Evolutionary conservation across 2,797 vertebrate species (phyloP), one percentile per base, ranked within the genome.

Genomic region (Diplodus sargus): DNA sequence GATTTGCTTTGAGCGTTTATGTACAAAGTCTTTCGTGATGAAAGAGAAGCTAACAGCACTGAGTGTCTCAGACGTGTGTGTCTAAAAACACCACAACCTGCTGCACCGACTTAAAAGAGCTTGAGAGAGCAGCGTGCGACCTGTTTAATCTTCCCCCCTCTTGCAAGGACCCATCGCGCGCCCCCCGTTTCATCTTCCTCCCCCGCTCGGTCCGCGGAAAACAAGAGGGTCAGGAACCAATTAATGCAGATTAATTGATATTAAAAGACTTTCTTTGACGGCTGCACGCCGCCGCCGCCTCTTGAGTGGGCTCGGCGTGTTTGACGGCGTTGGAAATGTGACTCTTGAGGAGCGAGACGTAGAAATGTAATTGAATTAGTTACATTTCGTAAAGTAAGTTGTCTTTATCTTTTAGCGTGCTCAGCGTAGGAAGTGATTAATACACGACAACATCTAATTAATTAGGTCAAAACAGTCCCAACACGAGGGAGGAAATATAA

Each of bases 1-100:
- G 96, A 98, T 99, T 98, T 97, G 97, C 97, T 99, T 99, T 99
- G 97, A 98, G 97, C 96, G 93, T 94, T 95, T 97, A 96, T 96
- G 97, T 97, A 98, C 97, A 99, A 99, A 99, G 97, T 98, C 96
- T 28, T 97, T 95, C 95, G 95, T 95, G 96, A 97, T 98, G 96
- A 98, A 96, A 97, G 97, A 95, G 96, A 96, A 93, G 70, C 79
- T 96, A 96, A 89, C 96, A 96, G 96, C 96, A 96, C 95, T 95
- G 96, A 96, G 95, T 85, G 94, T 94, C 94, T 96, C 96, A 92
- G 93, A 92, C 89, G 83, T 77, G 70, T 56, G 67, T 52, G 59
- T 30, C 4, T 28, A 28, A 28, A 90, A 93, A 91, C 87, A 79
- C 87, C 90, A 88, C 88, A 91, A 91, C 91, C 91, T 93, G 85